Evolutionary conservation across 1,140 invertebrate species (phyloP).

Genomic region (Euwallacea similis): DNA sequence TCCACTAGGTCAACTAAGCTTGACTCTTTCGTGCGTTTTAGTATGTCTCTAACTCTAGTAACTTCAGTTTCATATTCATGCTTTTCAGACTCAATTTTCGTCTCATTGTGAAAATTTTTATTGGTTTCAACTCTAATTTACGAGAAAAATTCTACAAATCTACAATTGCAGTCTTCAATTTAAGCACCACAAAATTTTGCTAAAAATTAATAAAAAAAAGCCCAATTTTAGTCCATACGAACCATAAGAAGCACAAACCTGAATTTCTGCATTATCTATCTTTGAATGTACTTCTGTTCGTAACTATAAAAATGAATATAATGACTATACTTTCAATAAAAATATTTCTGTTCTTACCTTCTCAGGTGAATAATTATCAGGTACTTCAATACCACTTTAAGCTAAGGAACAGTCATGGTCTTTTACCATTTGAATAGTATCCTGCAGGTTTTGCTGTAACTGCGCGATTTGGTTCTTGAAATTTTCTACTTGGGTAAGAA

Average conservation of each 20-base stretch:
- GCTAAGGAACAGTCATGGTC: constrained; percentile 32
- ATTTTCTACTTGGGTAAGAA: constrained; percentile 62
- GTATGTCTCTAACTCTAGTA: constrained; percentile 54
- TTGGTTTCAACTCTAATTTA: too few relatives aligned
- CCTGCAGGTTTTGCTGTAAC: constrained; percentile 56
- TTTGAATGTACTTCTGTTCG: too few relatives aligned
- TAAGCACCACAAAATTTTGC: too few relatives aligned
- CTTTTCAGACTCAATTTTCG: constrained; percentile 49
- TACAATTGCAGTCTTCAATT: too few relatives aligned
- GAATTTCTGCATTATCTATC: too few relatives aligned
- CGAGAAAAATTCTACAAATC: too few relatives aligned
- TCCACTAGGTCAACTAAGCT: constrained; percentile 56
- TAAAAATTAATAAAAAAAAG: too few relatives aligned
- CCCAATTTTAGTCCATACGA: too few relatives aligned
- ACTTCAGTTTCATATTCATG: constrained; percentile 54
- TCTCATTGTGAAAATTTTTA: constrained; percentile 26
- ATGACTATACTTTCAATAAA: too few relatives aligned
- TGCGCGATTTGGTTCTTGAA: constrained; percentile 64
- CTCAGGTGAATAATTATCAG: not conserved
- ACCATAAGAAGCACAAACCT: too few relatives aligned
- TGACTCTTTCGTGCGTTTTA: constrained; percentile 50
- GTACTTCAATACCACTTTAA: constrained; percentile 24
- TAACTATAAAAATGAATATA: too few relatives aligned
- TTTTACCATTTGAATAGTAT: constrained; percentile 40
- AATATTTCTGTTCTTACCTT: too few relatives aligned